Conservation (phyloP, 2,797 vertebrate genomes). For the Sarcophilus harrisii region DNA sequence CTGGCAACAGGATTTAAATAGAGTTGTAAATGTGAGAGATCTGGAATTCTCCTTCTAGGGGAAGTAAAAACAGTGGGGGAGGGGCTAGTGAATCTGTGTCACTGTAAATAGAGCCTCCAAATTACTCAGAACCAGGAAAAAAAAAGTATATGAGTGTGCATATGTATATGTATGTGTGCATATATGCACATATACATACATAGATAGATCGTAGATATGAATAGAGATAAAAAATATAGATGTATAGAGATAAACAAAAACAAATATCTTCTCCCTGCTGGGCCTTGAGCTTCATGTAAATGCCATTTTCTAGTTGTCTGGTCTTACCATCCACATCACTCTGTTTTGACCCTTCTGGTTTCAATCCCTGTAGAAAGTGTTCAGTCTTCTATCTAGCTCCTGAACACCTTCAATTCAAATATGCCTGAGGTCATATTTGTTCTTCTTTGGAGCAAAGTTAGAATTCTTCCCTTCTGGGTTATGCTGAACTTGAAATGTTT, state of each 20-base stretch:
- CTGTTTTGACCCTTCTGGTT: fast-evolving
- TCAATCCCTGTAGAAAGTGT: background rate
- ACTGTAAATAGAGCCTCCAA: background rate
- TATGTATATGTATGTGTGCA: too few species aligned
- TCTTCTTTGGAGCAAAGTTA: fast-evolving
- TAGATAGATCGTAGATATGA: background rate
- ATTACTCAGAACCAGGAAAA: background rate
- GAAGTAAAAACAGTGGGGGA: background rate
- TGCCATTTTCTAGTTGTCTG: fast-evolving
- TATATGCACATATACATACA: too few species aligned
- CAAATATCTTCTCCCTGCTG: background rate
- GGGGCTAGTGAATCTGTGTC: fast-evolving
- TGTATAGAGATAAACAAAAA: background rate
- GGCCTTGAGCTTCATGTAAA: fast-evolving
- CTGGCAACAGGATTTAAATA: conserved; percentile 74
- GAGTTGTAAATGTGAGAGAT: conserved; percentile 58
- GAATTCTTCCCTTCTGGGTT: background rate
- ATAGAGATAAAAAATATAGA: background rate
- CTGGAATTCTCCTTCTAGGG: conserved; percentile 62
- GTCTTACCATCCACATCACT: background rate
- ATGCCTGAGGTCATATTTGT: fast-evolving
- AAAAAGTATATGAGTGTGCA: too few species aligned
- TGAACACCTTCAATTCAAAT: fast-evolving
- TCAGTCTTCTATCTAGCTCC: background rate
- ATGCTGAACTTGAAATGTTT: background rate